Evolutionary conservation across 1,140 invertebrate species (phyloP).

Genomic region (Drosophila bocqueti): DNA sequence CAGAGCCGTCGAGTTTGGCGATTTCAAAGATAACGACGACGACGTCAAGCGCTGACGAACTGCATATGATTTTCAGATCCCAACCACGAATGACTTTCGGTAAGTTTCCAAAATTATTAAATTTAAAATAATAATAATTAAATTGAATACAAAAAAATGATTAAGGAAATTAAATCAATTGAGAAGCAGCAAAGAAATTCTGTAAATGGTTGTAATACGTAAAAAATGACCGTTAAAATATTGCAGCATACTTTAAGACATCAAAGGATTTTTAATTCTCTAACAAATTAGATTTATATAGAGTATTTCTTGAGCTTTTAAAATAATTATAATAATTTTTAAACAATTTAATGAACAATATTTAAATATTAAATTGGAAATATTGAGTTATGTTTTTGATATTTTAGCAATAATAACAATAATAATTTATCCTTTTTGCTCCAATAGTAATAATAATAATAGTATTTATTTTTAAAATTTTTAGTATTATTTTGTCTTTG

Average conservation of each 20-base stretch:
- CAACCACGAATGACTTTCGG: neutral
- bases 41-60: constrained; percentile 16
- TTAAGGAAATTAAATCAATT: no score
- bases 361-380: neutral
- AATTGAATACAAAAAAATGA: no score
- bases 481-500: neutral
- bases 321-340: neutral
- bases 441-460: no score
- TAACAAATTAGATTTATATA: no score
- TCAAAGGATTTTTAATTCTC: no score
- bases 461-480: neutral
- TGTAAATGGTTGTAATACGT: no score
- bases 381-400: no score
- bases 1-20: neutral
- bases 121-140: no score
- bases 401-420: no score
- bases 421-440: neutral
- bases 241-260: no score
- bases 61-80: neutral
- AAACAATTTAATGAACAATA: neutral
- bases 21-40: constrained; percentile 11
- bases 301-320: neutral
- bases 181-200: no score
- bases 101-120: neutral
- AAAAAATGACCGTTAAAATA: no score